A percentile compares a stretch with the other conserved stretches of the same genome.
phyloP scores from a whole-genome alignment of 2,113 vertebrate genomes.

The Irena cyanogastra region DNA sequence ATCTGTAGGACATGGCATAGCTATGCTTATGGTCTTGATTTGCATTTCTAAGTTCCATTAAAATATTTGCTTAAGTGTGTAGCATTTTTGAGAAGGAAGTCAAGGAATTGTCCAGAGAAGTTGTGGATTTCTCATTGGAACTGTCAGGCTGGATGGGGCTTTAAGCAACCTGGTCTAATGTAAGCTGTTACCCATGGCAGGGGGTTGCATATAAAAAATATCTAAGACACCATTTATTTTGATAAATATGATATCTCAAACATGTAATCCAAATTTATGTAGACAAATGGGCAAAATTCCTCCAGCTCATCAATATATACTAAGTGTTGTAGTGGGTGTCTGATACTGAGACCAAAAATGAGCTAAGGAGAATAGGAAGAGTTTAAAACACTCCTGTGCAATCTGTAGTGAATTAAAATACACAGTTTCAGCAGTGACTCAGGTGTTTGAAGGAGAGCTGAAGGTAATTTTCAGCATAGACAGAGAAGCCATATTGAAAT shows the following conservation, averaged over 20 bases:
- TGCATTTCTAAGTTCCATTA: background rate
- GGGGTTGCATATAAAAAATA: background rate
- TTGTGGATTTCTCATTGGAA: rapidly evolving
- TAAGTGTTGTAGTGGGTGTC: background rate
- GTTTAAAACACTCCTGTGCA: background rate
- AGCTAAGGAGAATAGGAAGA: background rate
- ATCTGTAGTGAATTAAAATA: background rate
- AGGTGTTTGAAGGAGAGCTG: background rate
- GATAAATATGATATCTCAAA: background rate
- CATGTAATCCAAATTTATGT: background rate
- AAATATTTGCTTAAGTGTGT: background rate
- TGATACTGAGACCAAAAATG: background rate
- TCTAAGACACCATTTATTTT: background rate
- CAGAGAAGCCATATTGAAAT: background rate
- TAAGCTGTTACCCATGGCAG: background rate
- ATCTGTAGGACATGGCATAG: rapidly evolving
- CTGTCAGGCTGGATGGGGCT: rapidly evolving
- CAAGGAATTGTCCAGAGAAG: background rate
- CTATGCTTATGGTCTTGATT: background rate
- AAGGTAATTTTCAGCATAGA: background rate
- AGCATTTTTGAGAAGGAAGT: background rate
- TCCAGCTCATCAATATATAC: background rate
- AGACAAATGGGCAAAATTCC: background rate
- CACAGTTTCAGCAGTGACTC: background rate
- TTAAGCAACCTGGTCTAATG: background rate